Conservation (phyloP, 2,888 invertebrate species). For the Cartodere bifasciata region DNA sequence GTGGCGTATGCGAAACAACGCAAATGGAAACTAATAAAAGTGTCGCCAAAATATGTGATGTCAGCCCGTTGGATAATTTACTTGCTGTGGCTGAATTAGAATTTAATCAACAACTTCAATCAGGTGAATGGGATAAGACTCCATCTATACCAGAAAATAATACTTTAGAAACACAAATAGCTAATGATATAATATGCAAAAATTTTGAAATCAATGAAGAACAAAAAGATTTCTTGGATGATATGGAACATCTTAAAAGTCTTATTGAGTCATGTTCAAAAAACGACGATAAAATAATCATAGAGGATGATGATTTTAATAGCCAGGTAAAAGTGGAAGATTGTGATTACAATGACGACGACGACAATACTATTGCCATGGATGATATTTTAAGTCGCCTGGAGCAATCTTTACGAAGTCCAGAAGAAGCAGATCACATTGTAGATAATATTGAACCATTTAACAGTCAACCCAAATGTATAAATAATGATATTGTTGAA, state of each 20-base stretch:
- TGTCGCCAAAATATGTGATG: constrained; percentile 31
- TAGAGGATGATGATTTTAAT: constrained; percentile 15
- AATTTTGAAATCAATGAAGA: constrained; percentile 9
- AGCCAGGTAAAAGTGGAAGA: constrained; percentile 25
- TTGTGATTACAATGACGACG: constrained; percentile 34
- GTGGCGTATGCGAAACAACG: constrained; percentile 28
- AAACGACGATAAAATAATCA: constrained; percentile 18
- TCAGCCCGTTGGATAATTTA: constrained; percentile 45
- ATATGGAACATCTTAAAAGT: constrained; percentile 26
- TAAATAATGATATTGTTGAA: constrained; percentile 14
- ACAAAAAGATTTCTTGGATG: constrained; percentile 21
- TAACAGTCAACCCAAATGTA: constrained; percentile 10
- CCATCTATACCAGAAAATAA: too few relatives aligned
- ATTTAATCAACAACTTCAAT: constrained; percentile 44
- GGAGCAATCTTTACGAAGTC: constrained; percentile 44
- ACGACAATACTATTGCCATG: constrained; percentile 35
- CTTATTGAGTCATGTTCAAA: constrained; percentile 28
- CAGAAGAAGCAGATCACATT: constrained; percentile 25
- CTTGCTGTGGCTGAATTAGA: constrained; percentile 52
- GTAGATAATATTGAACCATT: constrained; percentile 15
- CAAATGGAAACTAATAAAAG: constrained; percentile 31
- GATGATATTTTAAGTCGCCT: constrained; percentile 50
- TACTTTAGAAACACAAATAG: constrained; percentile 6
- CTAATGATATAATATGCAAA: constrained; percentile 2
- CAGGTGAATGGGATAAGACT: constrained; percentile 27